Base-by-base conservation (phyloP, 2,113 vertebrate species). In the Eptesicus fuscus region DNA sequence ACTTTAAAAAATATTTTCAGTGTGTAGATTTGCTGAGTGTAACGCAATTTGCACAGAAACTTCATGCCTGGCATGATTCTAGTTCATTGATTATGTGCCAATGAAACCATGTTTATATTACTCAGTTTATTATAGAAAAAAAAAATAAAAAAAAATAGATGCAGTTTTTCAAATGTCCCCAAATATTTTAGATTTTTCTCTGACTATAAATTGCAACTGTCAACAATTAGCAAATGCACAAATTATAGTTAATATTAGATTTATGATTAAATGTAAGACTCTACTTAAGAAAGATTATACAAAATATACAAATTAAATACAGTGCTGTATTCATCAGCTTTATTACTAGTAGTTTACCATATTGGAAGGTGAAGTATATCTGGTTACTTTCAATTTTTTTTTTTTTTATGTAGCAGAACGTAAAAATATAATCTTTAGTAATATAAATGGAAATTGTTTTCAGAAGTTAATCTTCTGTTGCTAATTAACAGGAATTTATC, bases 1-100 rank as follows among this genome's bases (percentile, higher is more conserved):
- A 70, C 90, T 95, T 97, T 79, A 96, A 91, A 93, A 97, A 97
- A 97, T 93, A 97, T 61, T 96, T 97, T 96, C 69, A 96, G 14
- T 59, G 12, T 79, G 86, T 88, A 42, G 67, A 97, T 95, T 95
- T 25, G 0, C 40, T 94, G 51, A 84, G 44, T 69, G 80, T 95
- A 98, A 96, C 96, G 97, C 85, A 95, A 17, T 98, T 88, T 87
- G 30, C 91, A 96, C 51, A 23, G 65, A 28, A 97, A 90, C 65
- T 96, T 96, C 88, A 94, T 88, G 69, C 23, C 10, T 95, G 56
- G 71, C 40, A 95, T 96, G 95, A 86, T 65, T 97, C 73, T 95
- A 95, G 51, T 77, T 95, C 86, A 96, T 28, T 94, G 93, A 95
- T 84, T 83, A 96, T 53, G 18, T 90, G 84, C 67, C 88, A 94